Percentiles rank a stretch among this genome's conserved stretches.
Conservation (phyloP, 1,140 invertebrate species). For the Drosophila nigrodunni region DNA sequence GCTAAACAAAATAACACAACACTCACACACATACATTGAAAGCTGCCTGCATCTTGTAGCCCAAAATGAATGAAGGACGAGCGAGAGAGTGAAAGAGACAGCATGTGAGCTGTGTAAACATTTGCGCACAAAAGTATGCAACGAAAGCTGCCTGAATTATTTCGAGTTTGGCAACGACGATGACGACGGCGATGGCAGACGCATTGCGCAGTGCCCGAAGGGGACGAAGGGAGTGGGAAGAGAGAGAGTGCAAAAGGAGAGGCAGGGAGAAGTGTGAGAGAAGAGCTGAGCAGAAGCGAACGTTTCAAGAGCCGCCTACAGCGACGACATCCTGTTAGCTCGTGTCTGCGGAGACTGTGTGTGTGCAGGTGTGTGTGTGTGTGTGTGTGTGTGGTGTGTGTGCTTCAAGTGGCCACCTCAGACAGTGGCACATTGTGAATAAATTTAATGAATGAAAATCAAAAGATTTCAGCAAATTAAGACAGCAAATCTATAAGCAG, state of each 20-base stretch:
- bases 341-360: conserved; percentile 25
- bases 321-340: conserved; percentile 60
- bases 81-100: not conserved
- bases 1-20: conserved; percentile 34
- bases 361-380: conserved; percentile 22
- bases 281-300: not conserved
- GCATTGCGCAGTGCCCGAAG: conserved; percentile 33
- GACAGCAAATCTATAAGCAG: not conserved
- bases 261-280: not conserved
- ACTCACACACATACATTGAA: conserved; percentile 5
- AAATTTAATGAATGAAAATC: conserved; percentile 3
- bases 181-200: conserved; percentile 11
- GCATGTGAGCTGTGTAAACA: conserved; percentile 69
- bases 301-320: conserved; percentile 42
- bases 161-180: conserved; percentile 61
- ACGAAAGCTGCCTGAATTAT: conserved; percentile 80
- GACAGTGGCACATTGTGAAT: conserved; percentile 20
- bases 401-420: conserved; percentile 41
- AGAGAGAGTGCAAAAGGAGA: not conserved
- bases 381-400: conserved; percentile 7
- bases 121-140: conserved; percentile 79
- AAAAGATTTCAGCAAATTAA: not conserved
- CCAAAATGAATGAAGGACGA: conserved; percentile 51
- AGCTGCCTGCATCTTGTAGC: conserved; percentile 46
- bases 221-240: not conserved